Percentiles rank a stretch among this genome's conserved stretches.
Conservation (phyloP, 2,888 invertebrate genomes). For the Polymixis flavicincta region DNA sequence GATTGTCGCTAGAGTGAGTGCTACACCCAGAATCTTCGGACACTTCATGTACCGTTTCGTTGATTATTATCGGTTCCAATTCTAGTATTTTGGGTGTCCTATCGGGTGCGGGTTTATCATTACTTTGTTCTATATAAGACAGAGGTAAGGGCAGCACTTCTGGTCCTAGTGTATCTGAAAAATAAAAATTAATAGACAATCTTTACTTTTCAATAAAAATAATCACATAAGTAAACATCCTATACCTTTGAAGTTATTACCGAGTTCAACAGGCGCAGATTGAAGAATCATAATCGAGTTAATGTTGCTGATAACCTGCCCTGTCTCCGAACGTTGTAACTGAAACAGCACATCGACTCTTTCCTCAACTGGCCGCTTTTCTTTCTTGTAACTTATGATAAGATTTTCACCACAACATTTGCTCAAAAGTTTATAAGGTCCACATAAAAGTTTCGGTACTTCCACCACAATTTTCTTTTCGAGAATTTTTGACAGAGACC, state of each 20-base stretch:
- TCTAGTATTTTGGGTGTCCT: conserved; percentile 52
- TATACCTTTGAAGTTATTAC: conserved; percentile 23
- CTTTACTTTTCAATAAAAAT: not conserved
- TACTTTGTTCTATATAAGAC: conserved; percentile 47
- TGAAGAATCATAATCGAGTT: conserved; percentile 81
- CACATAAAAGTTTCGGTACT: conserved; percentile 81
- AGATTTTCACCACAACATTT: conserved; percentile 78
- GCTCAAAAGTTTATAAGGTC: conserved; percentile 79
- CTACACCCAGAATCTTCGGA: conserved; percentile 18
- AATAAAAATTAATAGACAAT: conserved; percentile 5
- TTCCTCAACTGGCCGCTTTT: conserved; percentile 51
- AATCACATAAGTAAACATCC: not conserved
- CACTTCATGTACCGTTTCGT: conserved; percentile 11
- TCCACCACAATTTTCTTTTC: conserved; percentile 84
- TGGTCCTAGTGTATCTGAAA: conserved; percentile 59
- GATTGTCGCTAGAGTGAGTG: conserved; percentile 2
- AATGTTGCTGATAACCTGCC: conserved; percentile 79
- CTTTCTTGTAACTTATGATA: conserved; percentile 79
- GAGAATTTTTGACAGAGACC: conserved; percentile 82
- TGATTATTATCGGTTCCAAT: conserved; percentile 31
- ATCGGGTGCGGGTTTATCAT: conserved; percentile 19
- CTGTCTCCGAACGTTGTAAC: conserved; percentile 77
- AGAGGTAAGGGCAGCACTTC: conserved; percentile 58
- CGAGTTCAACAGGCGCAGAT: conserved; percentile 63
- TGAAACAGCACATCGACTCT: conserved; percentile 80